Percentiles rank a stretch among this genome's conserved stretches.
Conservation (phyloP, 2,113 vertebrate genomes). For the Pandion haliaetus region DNA sequence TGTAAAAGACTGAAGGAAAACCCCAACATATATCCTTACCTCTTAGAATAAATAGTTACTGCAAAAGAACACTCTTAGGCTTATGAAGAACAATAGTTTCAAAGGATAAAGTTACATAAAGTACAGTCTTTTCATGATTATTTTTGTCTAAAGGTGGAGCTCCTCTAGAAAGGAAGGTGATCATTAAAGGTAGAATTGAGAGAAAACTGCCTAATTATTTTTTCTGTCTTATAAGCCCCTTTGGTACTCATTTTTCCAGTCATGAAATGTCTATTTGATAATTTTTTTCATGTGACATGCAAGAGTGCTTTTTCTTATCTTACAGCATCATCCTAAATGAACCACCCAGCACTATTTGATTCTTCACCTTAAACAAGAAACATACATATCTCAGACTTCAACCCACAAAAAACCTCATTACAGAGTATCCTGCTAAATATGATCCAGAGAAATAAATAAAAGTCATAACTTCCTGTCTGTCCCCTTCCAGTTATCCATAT, state of each 20-base stretch:
- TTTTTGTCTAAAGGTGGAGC: conserved; percentile 19
- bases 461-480: neutral
- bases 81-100: neutral
- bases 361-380: conserved; percentile 20
- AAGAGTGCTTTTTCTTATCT: neutral
- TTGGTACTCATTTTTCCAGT: conserved; percentile 15
- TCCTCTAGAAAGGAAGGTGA: neutral
- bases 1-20: neutral
- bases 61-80: neutral
- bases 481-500: neutral
- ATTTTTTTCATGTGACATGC: neutral
- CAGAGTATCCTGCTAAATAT: neutral
- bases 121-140: neutral
- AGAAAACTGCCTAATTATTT: neutral
- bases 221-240: neutral
- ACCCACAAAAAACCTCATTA: neutral
- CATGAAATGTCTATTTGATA: neutral
- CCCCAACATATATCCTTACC: neutral
- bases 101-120: conserved; percentile 20
- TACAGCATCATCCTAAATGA: neutral
- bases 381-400: neutral
- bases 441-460: neutral
- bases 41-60: neutral
- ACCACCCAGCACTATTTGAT: neutral
- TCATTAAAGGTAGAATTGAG: conserved; percentile 2